Base-by-base conservation (phyloP, 2,888 invertebrate species). In the Chloroclystis v-ata region DNA sequence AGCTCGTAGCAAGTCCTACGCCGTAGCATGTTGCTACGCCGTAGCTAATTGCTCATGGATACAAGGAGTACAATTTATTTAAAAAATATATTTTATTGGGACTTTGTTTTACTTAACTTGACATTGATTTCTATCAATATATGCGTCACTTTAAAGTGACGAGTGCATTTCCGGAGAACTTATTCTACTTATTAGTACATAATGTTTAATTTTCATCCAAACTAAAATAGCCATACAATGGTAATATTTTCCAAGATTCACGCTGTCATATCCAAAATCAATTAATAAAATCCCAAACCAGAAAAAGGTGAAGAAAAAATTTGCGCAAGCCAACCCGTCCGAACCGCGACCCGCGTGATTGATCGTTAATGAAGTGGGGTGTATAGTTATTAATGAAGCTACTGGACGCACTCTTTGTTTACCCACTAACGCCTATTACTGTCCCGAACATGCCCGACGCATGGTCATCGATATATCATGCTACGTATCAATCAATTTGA, bases 301-400 rank as follows among this genome's bases (percentile, higher is more conserved):
- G 11, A 37, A 16, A 16, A 37, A 44, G 47, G 60, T 45, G 44
- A 50, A 39, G 48, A 55, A 43, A 48, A 38, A 65, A 68, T 61
- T 65, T 56, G 43, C 55, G 55, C 63, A 57, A 47, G 49, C 56
- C 56, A 56, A 54, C 51, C 75, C 75, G 79, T 77, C 75, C 58
- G 42, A 54, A 62, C 64, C 77, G 68, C 60, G 62, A 67, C 60
- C 61, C 61, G 69, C 75, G 77, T 85, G 84, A 87, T 86, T 81
- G 85, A 87, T 87, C 69, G 82, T 78, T 82, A 86, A 86, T 85
- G 85, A 86, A 85, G 82, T 81, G 65, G 80, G 78, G 78, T 68
- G 74, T 6, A 79, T 85, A 84, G 86, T 84, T 85, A 87, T 85
- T 85, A 87, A 86, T 85, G 83, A 75, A 66, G 56, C 60, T 65